phyloP scores from a whole-genome alignment of 2,113 vertebrate species.

The Pangasianodon gigas region DNA sequence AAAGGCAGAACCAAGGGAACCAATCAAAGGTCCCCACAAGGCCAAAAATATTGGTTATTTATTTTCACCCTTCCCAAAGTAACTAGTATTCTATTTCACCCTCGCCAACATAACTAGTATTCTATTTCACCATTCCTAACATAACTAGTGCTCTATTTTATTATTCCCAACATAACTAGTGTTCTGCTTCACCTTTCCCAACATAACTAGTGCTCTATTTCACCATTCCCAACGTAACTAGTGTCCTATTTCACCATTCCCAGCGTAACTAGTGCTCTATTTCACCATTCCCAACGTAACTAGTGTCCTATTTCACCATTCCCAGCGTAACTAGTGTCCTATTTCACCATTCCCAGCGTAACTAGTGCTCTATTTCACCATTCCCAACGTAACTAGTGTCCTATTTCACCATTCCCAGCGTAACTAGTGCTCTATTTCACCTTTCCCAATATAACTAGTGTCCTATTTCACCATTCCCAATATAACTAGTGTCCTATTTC shows the following conservation, averaged over 20 bases:
- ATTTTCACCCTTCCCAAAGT: neutral
- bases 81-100: too few relatives aligned
- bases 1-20: neutral
- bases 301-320: neutral
- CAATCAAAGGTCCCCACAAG: neutral
- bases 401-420: neutral
- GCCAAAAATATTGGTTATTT: neutral
- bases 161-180: too few relatives aligned
- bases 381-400: neutral
- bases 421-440: neutral
- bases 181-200: too few relatives aligned
- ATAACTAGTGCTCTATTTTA: neutral
- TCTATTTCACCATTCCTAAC: too few relatives aligned
- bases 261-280: neutral
- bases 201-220: neutral
- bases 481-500: neutral
- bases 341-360: neutral
- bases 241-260: neutral
- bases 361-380: neutral
- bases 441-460: neutral
- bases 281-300: neutral
- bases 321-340: neutral
- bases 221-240: neutral
- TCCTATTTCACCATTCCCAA: neutral
- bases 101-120: too few relatives aligned